Evolutionary conservation across 2,888 invertebrate genomes (phyloP).

Genomic region (Athalia cordata): DNA sequence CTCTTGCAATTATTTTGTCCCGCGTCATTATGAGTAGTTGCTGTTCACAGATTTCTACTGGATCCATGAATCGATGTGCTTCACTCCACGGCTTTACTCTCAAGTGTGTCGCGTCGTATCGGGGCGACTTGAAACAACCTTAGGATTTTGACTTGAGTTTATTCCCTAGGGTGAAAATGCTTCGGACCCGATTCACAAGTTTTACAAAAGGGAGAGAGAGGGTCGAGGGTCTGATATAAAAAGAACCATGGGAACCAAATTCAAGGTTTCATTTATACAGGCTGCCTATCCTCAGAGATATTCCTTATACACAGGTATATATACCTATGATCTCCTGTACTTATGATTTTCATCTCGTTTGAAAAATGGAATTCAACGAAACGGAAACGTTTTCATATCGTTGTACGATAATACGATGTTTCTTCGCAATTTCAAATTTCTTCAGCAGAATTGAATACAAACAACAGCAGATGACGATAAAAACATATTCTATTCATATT

Average conservation of each 20-base stretch:
- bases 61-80: neutral
- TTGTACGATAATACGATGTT: no score
- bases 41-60: neutral
- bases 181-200: constrained; percentile 37
- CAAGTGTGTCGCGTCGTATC: constrained; percentile 2
- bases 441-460: no score
- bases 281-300: constrained; percentile 52
- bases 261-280: constrained; percentile 71
- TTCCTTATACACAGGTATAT: neutral
- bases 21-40: neutral
- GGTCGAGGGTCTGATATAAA: constrained; percentile 63
- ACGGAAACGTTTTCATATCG: no score
- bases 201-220: constrained; percentile 58
- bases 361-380: no score
- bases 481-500: no score
- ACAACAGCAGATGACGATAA: no score
- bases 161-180: constrained; percentile 10
- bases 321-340: constrained; percentile 6
- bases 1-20: constrained; percentile 1
- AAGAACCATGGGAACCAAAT: constrained; percentile 71
- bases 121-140: neutral
- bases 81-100: constrained; percentile 17
- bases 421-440: no score
- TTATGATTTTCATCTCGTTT: neutral
- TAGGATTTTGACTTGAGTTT: constrained; percentile 30